Evolutionary conservation across 2,888 invertebrate species (phyloP), one percentile per base, ranked within the genome.

Genomic region (Gymnoscelis rufifasciata): DNA sequence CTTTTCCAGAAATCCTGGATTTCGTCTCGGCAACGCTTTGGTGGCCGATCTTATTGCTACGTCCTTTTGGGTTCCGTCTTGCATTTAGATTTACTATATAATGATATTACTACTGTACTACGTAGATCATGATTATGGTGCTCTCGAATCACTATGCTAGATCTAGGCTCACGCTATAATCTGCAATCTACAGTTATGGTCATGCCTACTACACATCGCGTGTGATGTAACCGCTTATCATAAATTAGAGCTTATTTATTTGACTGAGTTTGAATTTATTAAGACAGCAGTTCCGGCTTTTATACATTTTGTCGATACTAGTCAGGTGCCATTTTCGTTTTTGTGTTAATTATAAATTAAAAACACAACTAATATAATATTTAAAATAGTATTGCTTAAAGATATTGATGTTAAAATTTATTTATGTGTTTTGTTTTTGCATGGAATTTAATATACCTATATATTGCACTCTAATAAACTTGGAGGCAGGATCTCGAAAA

Each of bases 201-300:
- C 69, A 74, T 74, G 78, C 75, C 62, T 65, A 59, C 43, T 57
- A 61, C 55, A 40, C 57, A 66, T 79, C 66, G 78, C 79, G 78
- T 74, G 67, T 71, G 57, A 69, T 65, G 62, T 67, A 71, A 68
- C 59, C 24, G 44, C 49, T 48, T 19, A 31, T 35, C 39, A 52
- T 47, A 48, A 52, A 50, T 26, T 52, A 52, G 38, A 50, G 39
- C 50, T 51, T 48, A 48, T 47, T 51, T 52, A 51, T 51, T 56
- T 39, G 42, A 39, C 24, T 33, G 36, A 41, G 45, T 29, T 7
- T 24, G 30, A 45, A 29, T 38, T 43, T 48, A 48, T 40, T 48
- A 23, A 39, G 38, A 19, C 5, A 19, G n/a, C n/a, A n/a, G n/a
- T n/a, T n/a, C n/a, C n/a, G n/a, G n/a, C n/a, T n/a, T n/a, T n/a